These are phyloP conservation scores for Lytechinus pictus DNA, from an alignment of 35 echinoderm and acorn worm species.

Conservation along the genomic window DNA sequence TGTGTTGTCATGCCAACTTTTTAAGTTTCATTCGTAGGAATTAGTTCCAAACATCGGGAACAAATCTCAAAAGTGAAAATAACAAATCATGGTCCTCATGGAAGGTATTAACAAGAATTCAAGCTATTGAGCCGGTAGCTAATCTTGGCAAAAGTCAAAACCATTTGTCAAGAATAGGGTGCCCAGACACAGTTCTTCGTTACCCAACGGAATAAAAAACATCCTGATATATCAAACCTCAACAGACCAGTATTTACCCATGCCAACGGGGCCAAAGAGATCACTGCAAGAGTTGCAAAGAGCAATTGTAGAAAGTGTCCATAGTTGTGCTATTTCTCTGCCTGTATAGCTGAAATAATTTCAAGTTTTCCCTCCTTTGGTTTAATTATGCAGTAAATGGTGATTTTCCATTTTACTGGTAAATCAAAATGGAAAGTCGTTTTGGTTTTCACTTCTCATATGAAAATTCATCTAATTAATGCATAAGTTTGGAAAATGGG, in stretches of 20 bases:
- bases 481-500: too few relatives aligned
- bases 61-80: background rate
- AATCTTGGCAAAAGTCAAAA: constrained; percentile 33
- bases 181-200: background rate
- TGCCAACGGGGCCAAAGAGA: background rate
- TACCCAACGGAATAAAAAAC: constrained; percentile 9
- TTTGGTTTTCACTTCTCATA: too few relatives aligned
- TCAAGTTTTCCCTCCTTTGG: too few relatives aligned
- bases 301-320: background rate
- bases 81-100: background rate
- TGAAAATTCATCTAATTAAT: too few relatives aligned
- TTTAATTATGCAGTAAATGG: too few relatives aligned
- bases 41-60: background rate
- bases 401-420: too few relatives aligned
- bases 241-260: background rate
- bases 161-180: constrained; percentile 19
- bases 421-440: too few relatives aligned
- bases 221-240: background rate
- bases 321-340: background rate
- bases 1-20: background rate
- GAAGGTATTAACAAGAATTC: background rate
- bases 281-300: background rate
- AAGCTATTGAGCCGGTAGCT: background rate
- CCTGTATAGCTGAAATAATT: background rate
- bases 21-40: background rate